phyloP scores from a whole-genome alignment of 2,888 invertebrate species.

The Hetaerina titia region DNA sequence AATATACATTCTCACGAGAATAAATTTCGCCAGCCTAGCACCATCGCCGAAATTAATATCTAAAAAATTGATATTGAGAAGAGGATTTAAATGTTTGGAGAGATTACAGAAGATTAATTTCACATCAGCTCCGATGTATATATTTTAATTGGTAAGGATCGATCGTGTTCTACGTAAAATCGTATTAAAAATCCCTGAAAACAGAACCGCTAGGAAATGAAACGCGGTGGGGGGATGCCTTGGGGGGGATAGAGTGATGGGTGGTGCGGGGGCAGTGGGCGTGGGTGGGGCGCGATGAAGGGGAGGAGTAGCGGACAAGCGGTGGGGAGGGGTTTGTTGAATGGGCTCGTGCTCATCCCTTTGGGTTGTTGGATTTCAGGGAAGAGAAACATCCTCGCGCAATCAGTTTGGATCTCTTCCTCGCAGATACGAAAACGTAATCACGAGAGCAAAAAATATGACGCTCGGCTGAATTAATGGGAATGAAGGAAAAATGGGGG shows the following conservation, averaged over 20 bases:
- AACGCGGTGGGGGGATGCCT: not conserved
- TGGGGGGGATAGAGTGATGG: not conserved
- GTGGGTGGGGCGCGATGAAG: not conserved
- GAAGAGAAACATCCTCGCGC: conserved; percentile 30
- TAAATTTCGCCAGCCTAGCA: not conserved
- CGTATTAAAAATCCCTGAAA: not conserved
- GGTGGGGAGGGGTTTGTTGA: not conserved
- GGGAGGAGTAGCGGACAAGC: not conserved
- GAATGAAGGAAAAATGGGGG: not conserved
- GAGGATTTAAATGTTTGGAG: not conserved
- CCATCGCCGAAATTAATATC: not conserved
- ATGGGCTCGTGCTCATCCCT: conserved; percentile 4
- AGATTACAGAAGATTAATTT: not conserved
- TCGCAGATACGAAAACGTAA: conserved; percentile 39
- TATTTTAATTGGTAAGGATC: not conserved
- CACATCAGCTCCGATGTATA: not conserved
- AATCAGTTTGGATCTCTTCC: conserved; percentile 37
- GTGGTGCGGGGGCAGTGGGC: not conserved
- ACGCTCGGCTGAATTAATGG: conserved; percentile 31
- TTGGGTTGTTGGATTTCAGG: conserved; percentile 2
- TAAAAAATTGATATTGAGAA: not conserved
- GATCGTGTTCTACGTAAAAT: not conserved
- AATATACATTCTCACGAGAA: not conserved
- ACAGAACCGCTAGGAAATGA: not conserved
- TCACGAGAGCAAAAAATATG: conserved; percentile 36